phyloP scores from a whole-genome alignment of 2,113 vertebrate genomes.

The Carassius carassius region DNA sequence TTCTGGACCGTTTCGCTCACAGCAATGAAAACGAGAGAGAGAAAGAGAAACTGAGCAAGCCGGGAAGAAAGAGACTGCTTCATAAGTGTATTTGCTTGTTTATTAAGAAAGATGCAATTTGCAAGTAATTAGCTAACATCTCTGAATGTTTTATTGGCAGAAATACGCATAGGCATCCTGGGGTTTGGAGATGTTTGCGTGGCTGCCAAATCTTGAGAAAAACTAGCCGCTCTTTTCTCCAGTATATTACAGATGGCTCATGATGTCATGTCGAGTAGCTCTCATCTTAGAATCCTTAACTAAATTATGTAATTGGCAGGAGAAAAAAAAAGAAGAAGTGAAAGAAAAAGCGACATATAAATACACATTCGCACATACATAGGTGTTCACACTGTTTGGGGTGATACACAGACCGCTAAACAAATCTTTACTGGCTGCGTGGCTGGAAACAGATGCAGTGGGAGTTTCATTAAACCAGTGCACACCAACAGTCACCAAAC shows the following conservation, averaged over 20 bases:
- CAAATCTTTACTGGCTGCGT: neutral
- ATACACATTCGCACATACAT: neutral
- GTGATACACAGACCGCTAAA: slow-evolving; percentile 20
- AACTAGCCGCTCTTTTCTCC: slow-evolving; percentile 67
- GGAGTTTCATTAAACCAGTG: slow-evolving; percentile 15
- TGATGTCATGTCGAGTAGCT: slow-evolving; percentile 69
- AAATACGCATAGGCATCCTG: neutral
- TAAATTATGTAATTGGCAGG: slow-evolving; percentile 69
- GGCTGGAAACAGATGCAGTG: neutral
- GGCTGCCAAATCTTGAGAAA: slow-evolving; percentile 33
- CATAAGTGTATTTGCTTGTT: slow-evolving; percentile 14
- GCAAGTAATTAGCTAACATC: slow-evolving; percentile 39
- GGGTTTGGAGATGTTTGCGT: slow-evolving; percentile 28
- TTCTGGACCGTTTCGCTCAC: neutral
- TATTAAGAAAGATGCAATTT: slow-evolving; percentile 42
- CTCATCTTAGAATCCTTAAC: slow-evolving; percentile 72
- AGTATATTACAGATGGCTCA: slow-evolving; percentile 72
- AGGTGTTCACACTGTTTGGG: neutral
- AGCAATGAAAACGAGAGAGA: neutral
- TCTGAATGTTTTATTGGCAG: slow-evolving; percentile 39
- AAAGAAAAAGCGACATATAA: slow-evolving; percentile 8
- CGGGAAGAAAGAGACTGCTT: neutral
- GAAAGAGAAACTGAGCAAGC: neutral
- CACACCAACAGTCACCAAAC: slow-evolving; percentile 2
- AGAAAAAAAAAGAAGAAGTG: slow-evolving; percentile 49